Evolutionary conservation across 37 sponge, comb jelly and placozoan species (phyloP), one percentile per base, ranked within the genome.

Genomic region (Eunapius fragilis): DNA sequence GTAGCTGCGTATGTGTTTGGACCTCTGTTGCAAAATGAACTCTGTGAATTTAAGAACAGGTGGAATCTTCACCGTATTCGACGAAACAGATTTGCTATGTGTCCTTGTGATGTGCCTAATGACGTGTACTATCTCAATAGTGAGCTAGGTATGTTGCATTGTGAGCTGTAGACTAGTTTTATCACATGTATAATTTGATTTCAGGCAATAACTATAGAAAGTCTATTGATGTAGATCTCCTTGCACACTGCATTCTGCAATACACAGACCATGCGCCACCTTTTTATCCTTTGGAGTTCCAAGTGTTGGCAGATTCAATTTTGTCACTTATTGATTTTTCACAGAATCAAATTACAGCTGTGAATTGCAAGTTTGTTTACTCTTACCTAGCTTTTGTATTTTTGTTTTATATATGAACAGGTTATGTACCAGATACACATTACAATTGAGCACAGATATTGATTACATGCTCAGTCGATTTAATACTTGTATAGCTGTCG

Each of bases 51-150:
- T 37, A 85, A 76, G 70, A 37, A 85, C 26, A 50, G 85, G 27
- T 78, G 86, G 86, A 86, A 86, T 78, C 32, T 25, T 25, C 86
- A 78, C 34, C 2, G 36, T n/a, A 86, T 86, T 28, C 19, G 79
- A 24, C 71, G 22, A 2, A 85, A 76, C 37, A 36, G 71, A 27
- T 14, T 75, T 30, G 77, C 85, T 76, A 78, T 70, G 14, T 86
- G 86, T 70, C 86, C 86, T 25, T 25, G 79, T 76, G 85, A 77
- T 37, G 85, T 85, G 22, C 85, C 85, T 34, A 68, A 77, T 79
- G 86, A 85, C 37, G 36, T 85, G 17, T 41, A 41, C 41, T 41
- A 41, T 58, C 58, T 58, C 58, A 58, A 19, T 58, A 58, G 14
- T 58, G 19, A 45, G 47, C 9, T 45, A 45, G 47, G 47, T 45